phyloP scores from a whole-genome alignment of 2,888 invertebrate species.

The Helleia helle region DNA sequence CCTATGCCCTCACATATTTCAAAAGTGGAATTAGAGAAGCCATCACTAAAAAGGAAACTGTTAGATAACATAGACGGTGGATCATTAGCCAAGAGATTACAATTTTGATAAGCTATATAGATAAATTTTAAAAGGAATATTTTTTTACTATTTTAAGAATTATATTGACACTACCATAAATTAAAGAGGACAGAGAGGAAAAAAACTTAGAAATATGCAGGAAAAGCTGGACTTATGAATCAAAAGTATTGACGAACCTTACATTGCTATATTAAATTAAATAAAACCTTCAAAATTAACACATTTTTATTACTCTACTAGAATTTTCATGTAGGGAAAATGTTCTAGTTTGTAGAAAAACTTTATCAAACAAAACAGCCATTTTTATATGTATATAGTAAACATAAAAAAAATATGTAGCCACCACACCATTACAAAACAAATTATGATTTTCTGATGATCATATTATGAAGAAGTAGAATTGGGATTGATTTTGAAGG shows the following conservation, averaged over 20 bases:
- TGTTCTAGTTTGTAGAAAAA: too few relatives aligned
- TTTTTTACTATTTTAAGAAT: background rate
- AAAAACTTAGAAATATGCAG: background rate
- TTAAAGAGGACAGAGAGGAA: background rate
- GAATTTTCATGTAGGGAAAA: too few relatives aligned
- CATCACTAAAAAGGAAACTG: constrained; percentile 84
- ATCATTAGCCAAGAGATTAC: constrained; percentile 78
- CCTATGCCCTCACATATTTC: constrained; percentile 83
- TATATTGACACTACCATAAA: background rate
- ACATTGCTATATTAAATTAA: background rate
- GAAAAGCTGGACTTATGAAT: background rate
- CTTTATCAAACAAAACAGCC: too few relatives aligned
- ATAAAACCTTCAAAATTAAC: background rate
- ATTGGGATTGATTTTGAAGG: too few relatives aligned
- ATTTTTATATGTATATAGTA: too few relatives aligned
- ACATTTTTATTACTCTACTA: background rate
- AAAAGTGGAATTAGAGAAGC: constrained; percentile 76
- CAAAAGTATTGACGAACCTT: background rate
- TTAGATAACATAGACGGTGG: constrained; percentile 81
- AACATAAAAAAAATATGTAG: too few relatives aligned
- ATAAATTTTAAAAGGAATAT: constrained; percentile 2
- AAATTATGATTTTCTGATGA: too few relatives aligned
- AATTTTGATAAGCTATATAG: constrained; percentile 61
- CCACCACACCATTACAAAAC: too few relatives aligned
- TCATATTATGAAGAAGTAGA: too few relatives aligned